Conservation (phyloP, 2,888 invertebrate genomes). For the Tenthredo distinguenda region DNA sequence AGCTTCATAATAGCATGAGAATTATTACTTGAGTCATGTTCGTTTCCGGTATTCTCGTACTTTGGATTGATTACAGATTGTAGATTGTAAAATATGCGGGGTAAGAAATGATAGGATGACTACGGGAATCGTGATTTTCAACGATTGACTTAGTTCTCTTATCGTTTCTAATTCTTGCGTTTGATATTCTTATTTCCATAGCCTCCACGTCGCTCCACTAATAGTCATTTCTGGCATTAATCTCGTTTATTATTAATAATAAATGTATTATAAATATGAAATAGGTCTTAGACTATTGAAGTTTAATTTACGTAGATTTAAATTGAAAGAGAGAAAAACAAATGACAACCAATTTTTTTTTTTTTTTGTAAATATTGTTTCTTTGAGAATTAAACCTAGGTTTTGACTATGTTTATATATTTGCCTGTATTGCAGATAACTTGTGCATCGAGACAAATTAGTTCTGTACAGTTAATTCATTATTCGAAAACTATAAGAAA, state of each 20-base stretch:
- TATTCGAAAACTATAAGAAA: not conserved
- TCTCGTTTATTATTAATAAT: conserved; percentile 39
- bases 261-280: conserved; percentile 38
- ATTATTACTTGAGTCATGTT: not conserved
- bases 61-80: not conserved
- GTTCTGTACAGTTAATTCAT: conserved; percentile 28
- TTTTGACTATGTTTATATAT: conserved; percentile 5
- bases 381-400: not conserved
- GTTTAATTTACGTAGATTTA: conserved; percentile 34
- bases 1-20: not conserved
- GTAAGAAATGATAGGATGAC: not conserved
- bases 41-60: not conserved
- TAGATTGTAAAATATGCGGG: not conserved
- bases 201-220: conserved; percentile 37
- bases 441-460: conserved; percentile 31
- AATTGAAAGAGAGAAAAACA: not conserved
- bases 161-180: not conserved
- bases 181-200: conserved; percentile 7
- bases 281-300: conserved; percentile 41
- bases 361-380: conserved; percentile 36
- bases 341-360: not conserved
- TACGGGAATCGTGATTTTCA: not conserved
- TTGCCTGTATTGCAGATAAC: conserved; percentile 31
- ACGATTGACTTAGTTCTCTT: not conserved
- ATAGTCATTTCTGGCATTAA: conserved; percentile 52